These are phyloP conservation scores for Protonemura montana DNA, from an alignment of 2,888 invertebrate genomes.

Conservation along the genomic window DNA sequence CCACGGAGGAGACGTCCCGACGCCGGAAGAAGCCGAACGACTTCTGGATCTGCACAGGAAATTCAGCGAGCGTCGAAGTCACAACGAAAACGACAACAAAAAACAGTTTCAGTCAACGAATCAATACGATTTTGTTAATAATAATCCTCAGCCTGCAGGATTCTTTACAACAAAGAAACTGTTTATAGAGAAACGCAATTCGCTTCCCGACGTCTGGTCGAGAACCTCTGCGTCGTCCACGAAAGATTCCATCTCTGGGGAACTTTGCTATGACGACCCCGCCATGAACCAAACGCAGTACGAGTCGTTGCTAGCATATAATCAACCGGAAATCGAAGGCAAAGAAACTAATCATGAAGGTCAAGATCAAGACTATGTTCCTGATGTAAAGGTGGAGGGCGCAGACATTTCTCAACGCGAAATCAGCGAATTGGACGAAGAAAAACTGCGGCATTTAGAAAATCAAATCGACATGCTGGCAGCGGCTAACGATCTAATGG, in stretches of 20 bases:
- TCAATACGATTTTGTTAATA: conserved; percentile 22
- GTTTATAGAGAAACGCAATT: conserved; percentile 24
- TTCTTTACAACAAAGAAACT: conserved; percentile 10
- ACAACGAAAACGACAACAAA: conserved; percentile 59
- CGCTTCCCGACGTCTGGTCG: conserved; percentile 10
- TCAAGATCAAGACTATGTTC: neutral
- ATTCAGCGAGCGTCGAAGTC: conserved; percentile 70
- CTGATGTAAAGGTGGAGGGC: neutral
- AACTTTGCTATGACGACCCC: neutral
- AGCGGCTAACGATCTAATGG: neutral
- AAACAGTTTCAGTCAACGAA: conserved; percentile 34
- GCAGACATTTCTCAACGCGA: neutral
- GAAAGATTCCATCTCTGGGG: neutral
- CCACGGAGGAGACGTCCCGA: conserved; percentile 45
- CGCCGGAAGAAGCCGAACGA: conserved; percentile 63
- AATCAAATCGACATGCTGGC: conserved; percentile 20
- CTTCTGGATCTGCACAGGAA: conserved; percentile 75
- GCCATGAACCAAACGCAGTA: conserved; percentile 20
- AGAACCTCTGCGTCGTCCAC: neutral
- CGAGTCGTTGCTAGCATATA: neutral
- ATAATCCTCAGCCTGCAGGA: conserved; percentile 19
- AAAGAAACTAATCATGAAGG: neutral
- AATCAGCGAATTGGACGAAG: neutral
- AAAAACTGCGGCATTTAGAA: neutral
- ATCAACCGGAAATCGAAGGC: neutral